Evolutionary conservation across 2,888 invertebrate genomes (phyloP).

Genomic region (Synanthedon myopaeformis): DNA sequence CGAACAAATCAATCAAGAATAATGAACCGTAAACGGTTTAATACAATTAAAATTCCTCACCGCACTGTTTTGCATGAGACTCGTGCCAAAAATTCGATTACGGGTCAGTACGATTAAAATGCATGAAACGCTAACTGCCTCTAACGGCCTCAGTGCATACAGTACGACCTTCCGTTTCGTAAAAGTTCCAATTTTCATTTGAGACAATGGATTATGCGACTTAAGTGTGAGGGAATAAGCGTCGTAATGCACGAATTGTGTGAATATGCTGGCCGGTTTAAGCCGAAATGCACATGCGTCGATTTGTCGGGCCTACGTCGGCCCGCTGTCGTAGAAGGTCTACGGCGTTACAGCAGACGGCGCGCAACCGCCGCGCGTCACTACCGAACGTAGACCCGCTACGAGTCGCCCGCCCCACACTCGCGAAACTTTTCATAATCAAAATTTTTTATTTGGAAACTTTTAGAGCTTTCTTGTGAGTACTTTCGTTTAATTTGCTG

Average conservation of each 20-base stretch:
- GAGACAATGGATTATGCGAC: constrained; percentile 8
- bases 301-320: constrained; percentile 28
- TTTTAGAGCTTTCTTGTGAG: constrained; percentile 10
- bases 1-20: too few relatives aligned
- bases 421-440: constrained; percentile 59
- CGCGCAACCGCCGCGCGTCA: constrained; percentile 41
- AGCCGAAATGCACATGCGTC: constrained; percentile 59
- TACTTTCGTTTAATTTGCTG: constrained; percentile 21
- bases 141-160: constrained; percentile 31
- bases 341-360: constrained; percentile 42
- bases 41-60: not conserved
- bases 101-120: constrained; percentile 31
- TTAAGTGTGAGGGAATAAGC: constrained; percentile 16
- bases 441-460: constrained; percentile 9
- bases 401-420: constrained; percentile 25
- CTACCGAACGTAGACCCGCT: constrained; percentile 42
- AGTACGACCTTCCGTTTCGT: constrained; percentile 32
- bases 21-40: not conserved
- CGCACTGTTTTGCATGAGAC: constrained; percentile 1
- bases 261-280: constrained; percentile 8
- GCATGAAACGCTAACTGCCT: constrained; percentile 42
- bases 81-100: constrained; percentile 14
- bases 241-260: constrained; percentile 14
- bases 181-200: constrained; percentile 4
- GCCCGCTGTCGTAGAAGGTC: constrained; percentile 28